These are phyloP conservation scores for Pseudocheirus occidentalis DNA, from an alignment of 2,797 vertebrate genomes.

Conservation along the genomic window DNA sequence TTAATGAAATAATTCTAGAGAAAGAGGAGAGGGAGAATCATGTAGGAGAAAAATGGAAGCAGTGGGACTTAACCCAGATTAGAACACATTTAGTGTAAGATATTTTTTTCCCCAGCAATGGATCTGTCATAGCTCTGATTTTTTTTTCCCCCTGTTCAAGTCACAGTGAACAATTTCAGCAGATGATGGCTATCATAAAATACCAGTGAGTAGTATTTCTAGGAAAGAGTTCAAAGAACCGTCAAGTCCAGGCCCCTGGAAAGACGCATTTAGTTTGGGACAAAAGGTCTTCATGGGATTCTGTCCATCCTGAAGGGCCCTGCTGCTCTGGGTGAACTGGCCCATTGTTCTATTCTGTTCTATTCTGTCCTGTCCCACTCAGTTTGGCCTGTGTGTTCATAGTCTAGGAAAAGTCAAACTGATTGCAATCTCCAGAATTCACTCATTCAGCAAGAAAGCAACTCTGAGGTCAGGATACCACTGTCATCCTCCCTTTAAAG, in stretches of 20 bases:
- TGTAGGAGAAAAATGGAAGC: background rate
- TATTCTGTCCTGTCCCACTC: slow-evolving; percentile 8
- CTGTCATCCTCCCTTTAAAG: slow-evolving; percentile 7
- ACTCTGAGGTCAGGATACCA: background rate
- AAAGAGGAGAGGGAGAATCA: slow-evolving; percentile 3
- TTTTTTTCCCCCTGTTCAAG: background rate
- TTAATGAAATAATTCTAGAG: slow-evolving; percentile 18
- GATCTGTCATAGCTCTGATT: background rate
- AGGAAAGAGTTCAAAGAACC: slow-evolving; percentile 55
- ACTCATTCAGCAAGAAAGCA: background rate
- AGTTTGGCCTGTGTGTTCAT: background rate
- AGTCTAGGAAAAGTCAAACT: fast-evolving
- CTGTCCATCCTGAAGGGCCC: slow-evolving; percentile 48
- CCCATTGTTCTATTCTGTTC: slow-evolving; percentile 52
- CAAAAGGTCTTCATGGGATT: slow-evolving; percentile 44
- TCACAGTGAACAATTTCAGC: background rate
- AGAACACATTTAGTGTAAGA: background rate
- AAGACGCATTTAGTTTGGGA: fast-evolving
- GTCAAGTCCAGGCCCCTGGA: background rate
- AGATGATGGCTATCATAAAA: slow-evolving; percentile 23
- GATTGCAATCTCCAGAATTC: background rate
- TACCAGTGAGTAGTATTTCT: fast-evolving
- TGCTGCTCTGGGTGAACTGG: slow-evolving; percentile 48
- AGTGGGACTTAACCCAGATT: slow-evolving; percentile 12
- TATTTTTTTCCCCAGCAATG: background rate